phyloP scores from a whole-genome alignment of 1,140 invertebrate species.

The Papilio glaucus region DNA sequence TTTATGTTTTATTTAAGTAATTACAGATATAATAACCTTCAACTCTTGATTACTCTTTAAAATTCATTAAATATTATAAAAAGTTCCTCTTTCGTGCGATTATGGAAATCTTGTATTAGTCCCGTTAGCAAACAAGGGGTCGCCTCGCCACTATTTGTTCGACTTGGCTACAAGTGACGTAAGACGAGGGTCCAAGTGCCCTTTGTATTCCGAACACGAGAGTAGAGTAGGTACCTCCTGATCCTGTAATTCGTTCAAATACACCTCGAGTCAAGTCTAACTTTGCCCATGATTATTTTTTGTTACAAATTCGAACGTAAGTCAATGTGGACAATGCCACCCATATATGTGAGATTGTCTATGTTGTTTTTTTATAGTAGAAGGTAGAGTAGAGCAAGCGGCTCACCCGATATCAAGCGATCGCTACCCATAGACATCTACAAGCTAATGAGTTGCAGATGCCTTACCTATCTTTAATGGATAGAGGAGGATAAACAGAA shows the following conservation, averaged over 20 bases:
- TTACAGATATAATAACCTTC: too few relatives aligned
- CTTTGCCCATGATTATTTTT: neutral
- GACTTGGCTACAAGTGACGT: constrained; percentile 53
- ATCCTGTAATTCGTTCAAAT: constrained; percentile 59
- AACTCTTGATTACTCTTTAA: too few relatives aligned
- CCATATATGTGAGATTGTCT: neutral
- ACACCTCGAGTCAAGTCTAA: constrained; percentile 27
- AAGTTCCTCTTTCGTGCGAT: neutral
- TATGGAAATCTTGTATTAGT: constrained; percentile 37
- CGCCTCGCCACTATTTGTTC: constrained; percentile 54
- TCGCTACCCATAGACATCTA: too few relatives aligned
- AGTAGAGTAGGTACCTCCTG: constrained; percentile 43
- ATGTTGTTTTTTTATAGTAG: too few relatives aligned
- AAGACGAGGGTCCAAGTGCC: constrained; percentile 50
- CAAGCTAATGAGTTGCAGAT: too few relatives aligned
- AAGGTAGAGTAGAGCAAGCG: too few relatives aligned
- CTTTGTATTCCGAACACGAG: constrained; percentile 48
- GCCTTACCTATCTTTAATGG: too few relatives aligned
- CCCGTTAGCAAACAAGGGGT: constrained; percentile 35
- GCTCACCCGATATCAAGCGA: too few relatives aligned
- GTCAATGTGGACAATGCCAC: neutral
- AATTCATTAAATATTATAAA: neutral
- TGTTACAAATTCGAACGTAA: constrained; percentile 2
- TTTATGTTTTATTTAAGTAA: too few relatives aligned
- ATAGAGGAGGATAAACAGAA: too few relatives aligned